phyloP scores from a whole-genome alignment of 2,888 invertebrate genomes.

The Nasonovia ribisnigri region DNA sequence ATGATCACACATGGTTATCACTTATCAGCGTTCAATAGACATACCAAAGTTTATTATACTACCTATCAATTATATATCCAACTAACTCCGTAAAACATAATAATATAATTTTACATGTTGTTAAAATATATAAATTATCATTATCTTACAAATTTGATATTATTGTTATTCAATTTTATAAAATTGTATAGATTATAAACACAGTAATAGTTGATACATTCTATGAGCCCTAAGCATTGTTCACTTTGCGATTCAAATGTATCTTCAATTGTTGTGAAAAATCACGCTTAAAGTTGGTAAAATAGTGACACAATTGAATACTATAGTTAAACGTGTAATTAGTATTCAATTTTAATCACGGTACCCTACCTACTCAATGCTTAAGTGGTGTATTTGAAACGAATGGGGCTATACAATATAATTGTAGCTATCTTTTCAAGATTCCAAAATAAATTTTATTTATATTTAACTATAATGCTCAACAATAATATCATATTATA shows the following conservation, averaged over 20 bases:
- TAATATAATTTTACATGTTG: neutral
- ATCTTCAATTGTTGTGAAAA: neutral
- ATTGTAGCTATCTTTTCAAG: too few relatives aligned
- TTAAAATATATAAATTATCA: neutral
- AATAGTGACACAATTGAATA: neutral
- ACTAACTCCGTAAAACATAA: neutral
- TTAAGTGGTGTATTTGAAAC: neutral
- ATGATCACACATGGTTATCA: neutral
- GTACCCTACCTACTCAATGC: neutral
- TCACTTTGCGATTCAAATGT: neutral
- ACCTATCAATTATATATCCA: neutral
- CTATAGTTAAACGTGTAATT: neutral
- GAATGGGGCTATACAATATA: too few relatives aligned
- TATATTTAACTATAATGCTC: neutral
- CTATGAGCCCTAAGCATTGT: neutral
- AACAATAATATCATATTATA: neutral
- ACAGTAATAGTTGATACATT: neutral
- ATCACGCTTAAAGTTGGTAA: neutral
- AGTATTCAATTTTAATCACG: neutral
- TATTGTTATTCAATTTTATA: neutral
- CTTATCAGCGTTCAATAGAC: slow-evolving; percentile 12
- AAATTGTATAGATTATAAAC: slow-evolving; percentile 3
- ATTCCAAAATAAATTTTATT: neutral
- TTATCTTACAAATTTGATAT: neutral
- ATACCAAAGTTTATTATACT: slow-evolving; percentile 17